These are phyloP conservation scores for Lamellibrachia satsuma DNA, from an alignment of 2,888 invertebrate species.

Conservation along the genomic window DNA sequence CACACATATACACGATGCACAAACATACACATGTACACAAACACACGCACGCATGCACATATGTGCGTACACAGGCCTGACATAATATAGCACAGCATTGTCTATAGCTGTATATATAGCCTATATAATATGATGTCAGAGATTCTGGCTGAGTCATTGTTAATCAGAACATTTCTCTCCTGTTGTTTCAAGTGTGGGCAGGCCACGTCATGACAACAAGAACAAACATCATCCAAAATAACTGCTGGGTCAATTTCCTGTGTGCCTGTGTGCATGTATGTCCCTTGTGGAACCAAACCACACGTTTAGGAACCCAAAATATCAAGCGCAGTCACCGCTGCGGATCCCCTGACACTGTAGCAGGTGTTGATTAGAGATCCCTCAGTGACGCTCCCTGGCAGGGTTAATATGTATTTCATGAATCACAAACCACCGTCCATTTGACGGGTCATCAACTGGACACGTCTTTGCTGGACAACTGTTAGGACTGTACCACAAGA, in stretches of 20 bases:
- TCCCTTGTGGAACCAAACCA: not conserved
- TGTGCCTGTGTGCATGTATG: not conserved
- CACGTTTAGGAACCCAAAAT: not conserved
- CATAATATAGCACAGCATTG: not conserved
- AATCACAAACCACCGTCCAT: not conserved
- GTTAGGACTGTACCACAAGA: not conserved
- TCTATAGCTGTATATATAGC: not conserved
- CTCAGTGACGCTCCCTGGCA: not conserved
- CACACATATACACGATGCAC: constrained; percentile 5
- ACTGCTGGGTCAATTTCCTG: not conserved
- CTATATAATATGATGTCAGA: not conserved
- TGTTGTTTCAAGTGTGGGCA: not conserved
- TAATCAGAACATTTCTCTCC: no score
- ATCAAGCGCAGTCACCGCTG: not conserved
- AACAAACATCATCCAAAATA: not conserved
- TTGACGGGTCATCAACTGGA: no score
- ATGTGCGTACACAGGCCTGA: not conserved
- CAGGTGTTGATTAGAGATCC: not conserved
- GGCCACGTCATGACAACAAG: not conserved
- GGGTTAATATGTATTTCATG: not conserved
- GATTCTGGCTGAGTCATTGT: not conserved
- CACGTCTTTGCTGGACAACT: no score
- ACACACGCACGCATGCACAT: not conserved
- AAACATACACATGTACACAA: not conserved
- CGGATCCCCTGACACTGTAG: not conserved